Base-by-base conservation (phyloP, 2,113 vertebrate genomes). In the Pteruthius melanotis region DNA sequence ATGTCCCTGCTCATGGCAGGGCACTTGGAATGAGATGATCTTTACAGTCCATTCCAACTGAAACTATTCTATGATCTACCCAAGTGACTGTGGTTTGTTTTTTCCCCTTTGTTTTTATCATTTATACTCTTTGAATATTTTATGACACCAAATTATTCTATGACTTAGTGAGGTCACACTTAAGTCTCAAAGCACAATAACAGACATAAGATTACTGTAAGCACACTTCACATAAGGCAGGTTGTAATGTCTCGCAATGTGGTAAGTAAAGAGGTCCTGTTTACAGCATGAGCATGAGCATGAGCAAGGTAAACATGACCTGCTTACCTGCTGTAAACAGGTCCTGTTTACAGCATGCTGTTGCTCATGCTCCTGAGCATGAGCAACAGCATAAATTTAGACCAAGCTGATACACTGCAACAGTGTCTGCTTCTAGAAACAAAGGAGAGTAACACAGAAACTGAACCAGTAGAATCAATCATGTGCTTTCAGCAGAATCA, bases 11-110 rank as follows among this genome's bases (percentile, higher is more conserved):
- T n/a, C 53, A 30, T 3, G 6, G 33, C 28, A 68, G 20, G 26
- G 20, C 21, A 59, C 15, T 75, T 53, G 23, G 24, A 60, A 75
- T 0, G 0, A 75, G 13, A 66, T 11, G 8, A 56, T 31, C 20
- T 66, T 75, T 68, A 45, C 2, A 50, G 33, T 17, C 13, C 1
- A 0, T 65, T 45, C 0, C 0, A 82, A 81, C 4, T 7, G 52
- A 89, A 50, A n/a, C 7, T 10, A 65, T 72, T 49, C 18, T 8
- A 35, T 47, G 45, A 35, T 45, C 56, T 47, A 26, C 3, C 14
- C 13, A 47, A 56, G 14, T 21, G 12, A 27, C 24, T 45, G 26
- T 18, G 11, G 14, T 26, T 57, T 59, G 14, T 4, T 10, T 15
- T 15, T 50, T 42, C 18, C 3, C 9, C 31, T 45, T 26, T n/a